Percentiles rank a stretch among this genome's conserved stretches.
Conservation (phyloP, 2,797 vertebrate species). For the Acrocephalus scirpaceus region DNA sequence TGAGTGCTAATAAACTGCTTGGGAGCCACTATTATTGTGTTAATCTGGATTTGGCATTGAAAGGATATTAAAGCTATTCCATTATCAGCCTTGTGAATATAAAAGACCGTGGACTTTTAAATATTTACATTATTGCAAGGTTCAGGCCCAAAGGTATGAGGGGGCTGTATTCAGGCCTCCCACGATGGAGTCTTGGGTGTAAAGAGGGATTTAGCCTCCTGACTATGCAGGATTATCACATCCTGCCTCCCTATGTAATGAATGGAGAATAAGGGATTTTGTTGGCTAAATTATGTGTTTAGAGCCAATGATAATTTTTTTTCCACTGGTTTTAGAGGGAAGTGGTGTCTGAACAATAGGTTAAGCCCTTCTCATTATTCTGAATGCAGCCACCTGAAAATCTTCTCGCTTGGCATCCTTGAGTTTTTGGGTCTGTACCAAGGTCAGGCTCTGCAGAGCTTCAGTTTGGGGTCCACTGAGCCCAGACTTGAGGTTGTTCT, state of each 20-base stretch:
- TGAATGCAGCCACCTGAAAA: neutral
- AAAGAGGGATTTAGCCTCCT: conserved; percentile 22
- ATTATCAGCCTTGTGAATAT: conserved; percentile 45
- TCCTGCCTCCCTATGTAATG: neutral
- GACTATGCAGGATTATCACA: conserved; percentile 20
- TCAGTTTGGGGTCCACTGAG: neutral
- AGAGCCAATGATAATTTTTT: neutral
- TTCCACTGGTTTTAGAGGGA: neutral
- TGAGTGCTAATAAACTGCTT: conserved; percentile 41
- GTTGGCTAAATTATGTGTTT: neutral
- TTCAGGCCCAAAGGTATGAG: conserved; percentile 11
- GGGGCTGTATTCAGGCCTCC: conserved; percentile 3
- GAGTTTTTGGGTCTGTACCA: neutral
- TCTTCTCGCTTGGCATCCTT: neutral
- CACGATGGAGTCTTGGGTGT: neutral
- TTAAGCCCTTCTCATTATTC: neutral
- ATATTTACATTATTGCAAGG: conserved; percentile 48
- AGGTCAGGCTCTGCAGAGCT: neutral
- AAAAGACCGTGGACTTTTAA: conserved; percentile 20
- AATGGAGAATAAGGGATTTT: neutral
- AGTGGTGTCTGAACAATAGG: neutral
- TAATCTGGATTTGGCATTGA: conserved; percentile 58
- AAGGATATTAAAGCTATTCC: conserved; percentile 38
- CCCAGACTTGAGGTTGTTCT: neutral
- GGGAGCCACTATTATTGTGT: conserved; percentile 7